phyloP scores from a whole-genome alignment of 2,888 invertebrate genomes.

The Cactoblastis cactorum region DNA sequence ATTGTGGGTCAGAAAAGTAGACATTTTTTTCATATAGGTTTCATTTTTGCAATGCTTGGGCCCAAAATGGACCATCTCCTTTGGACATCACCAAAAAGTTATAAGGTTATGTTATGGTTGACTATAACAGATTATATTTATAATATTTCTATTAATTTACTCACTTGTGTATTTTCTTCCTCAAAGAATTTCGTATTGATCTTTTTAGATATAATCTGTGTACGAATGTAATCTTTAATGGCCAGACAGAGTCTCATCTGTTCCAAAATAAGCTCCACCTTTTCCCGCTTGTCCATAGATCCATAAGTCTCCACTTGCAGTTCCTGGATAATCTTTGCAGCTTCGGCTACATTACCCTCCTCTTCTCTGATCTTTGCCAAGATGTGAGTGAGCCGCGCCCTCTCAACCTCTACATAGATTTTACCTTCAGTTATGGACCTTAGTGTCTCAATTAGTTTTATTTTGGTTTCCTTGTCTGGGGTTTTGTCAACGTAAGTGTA shows the following conservation, averaged over 20 bases:
- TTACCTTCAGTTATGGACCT: constrained; percentile 98
- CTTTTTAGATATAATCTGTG: constrained; percentile 99
- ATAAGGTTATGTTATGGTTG: no score
- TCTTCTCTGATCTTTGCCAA: constrained; percentile 91
- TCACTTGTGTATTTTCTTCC: constrained; percentile 84
- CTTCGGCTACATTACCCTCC: constrained; percentile 91
- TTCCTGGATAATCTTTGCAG: constrained; percentile 96
- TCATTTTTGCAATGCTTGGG: no score
- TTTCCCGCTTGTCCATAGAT: constrained; percentile 98
- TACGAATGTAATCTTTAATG: constrained; percentile 97
- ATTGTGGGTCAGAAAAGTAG: no score
- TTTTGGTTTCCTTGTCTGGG: constrained; percentile 92
- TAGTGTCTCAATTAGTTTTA: constrained; percentile 97
- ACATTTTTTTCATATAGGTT: no score
- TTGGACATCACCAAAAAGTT: no score
- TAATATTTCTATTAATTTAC: neutral
- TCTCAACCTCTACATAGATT: constrained; percentile 99
- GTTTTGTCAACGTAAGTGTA: constrained; percentile 95
- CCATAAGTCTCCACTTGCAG: constrained; percentile 97
- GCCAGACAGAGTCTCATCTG: constrained; percentile 98
- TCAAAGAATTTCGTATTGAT: constrained; percentile 98
- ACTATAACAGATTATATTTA: no score
- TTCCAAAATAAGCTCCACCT: constrained; percentile 97
- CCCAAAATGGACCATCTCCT: no score
- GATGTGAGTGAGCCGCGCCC: constrained; percentile 96